These are phyloP conservation scores for Neotragus pygmaeus DNA, from an alignment of 2,113 vertebrate genomes.

Conservation along the genomic window DNA sequence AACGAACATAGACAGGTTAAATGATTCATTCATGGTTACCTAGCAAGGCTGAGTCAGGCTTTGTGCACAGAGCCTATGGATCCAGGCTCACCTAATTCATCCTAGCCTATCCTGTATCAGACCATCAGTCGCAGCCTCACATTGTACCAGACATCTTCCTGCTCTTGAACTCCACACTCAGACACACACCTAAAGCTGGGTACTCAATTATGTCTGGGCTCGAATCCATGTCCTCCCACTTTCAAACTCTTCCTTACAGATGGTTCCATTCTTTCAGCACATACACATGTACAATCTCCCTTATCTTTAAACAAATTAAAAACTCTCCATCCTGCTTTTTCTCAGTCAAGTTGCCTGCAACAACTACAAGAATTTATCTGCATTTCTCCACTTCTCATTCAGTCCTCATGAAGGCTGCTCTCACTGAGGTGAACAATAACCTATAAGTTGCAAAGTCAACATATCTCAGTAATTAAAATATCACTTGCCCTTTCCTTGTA, in stretches of 20 bases:
- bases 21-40: not conserved
- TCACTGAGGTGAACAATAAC: not conserved
- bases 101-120: rapidly evolving
- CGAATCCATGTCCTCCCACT: not conserved
- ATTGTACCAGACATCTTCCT: not conserved
- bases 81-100: not conserved
- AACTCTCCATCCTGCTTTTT: not conserved
- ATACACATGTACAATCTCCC: not conserved
- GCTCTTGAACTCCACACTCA: not conserved
- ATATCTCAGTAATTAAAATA: not conserved
- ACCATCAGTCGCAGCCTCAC: not conserved
- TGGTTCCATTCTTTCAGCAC: not conserved
- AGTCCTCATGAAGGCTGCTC: not conserved
- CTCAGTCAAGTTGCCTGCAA: not conserved
- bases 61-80: not conserved
- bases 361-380: not conserved
- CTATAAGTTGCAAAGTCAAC: not conserved
- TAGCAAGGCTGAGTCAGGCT: not conserved
- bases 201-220: not conserved
- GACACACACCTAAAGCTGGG: not conserved
- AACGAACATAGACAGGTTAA: not conserved
- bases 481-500: not conserved
- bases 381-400: not conserved
- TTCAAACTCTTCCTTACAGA: not conserved
- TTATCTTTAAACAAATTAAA: not conserved